phyloP scores from a whole-genome alignment of 2,888 invertebrate species.

The Lithophane socia region DNA sequence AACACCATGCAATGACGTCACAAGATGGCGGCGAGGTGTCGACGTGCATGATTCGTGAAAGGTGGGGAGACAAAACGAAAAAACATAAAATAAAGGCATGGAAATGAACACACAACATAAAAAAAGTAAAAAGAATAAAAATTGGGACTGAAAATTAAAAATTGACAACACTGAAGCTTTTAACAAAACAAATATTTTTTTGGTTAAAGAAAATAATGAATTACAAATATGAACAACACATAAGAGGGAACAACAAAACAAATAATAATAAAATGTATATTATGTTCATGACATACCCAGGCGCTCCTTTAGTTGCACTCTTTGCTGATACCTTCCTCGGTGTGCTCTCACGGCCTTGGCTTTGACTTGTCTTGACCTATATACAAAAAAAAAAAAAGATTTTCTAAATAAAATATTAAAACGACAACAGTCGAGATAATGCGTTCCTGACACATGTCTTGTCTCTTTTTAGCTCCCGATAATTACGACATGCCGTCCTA shows the following conservation, averaged over 20 bases:
- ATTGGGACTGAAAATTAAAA: background rate
- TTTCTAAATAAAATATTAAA: background rate
- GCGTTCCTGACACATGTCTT: too few species aligned
- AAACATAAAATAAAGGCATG: slow-evolving; percentile 68
- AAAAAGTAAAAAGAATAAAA: slow-evolving; percentile 15
- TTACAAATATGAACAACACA: slow-evolving; percentile 12
- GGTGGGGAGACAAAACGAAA: slow-evolving; percentile 71
- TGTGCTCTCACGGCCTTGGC: slow-evolving; percentile 86
- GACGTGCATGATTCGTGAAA: slow-evolving; percentile 74
- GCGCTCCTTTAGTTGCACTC: slow-evolving; percentile 87
- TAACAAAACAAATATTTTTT: slow-evolving; percentile 19
- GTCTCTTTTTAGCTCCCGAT: too few species aligned
- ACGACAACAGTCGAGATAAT: background rate
- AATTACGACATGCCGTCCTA: too few species aligned
- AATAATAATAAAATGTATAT: background rate
- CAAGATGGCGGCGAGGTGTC: slow-evolving; percentile 80
- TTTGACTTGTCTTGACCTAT: slow-evolving; percentile 89
- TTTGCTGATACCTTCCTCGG: slow-evolving; percentile 92
- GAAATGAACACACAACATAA: slow-evolving; percentile 66
- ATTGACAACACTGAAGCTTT: slow-evolving; percentile 23
- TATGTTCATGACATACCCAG: slow-evolving; percentile 83
- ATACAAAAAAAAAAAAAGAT: slow-evolving; percentile 71
- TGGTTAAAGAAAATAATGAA: background rate
- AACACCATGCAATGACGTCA: slow-evolving; percentile 88
- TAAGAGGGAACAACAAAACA: slow-evolving; percentile 6